These are phyloP conservation scores for Strix uralensis DNA, from an alignment of 2,113 vertebrate species.

Conservation along the genomic window DNA sequence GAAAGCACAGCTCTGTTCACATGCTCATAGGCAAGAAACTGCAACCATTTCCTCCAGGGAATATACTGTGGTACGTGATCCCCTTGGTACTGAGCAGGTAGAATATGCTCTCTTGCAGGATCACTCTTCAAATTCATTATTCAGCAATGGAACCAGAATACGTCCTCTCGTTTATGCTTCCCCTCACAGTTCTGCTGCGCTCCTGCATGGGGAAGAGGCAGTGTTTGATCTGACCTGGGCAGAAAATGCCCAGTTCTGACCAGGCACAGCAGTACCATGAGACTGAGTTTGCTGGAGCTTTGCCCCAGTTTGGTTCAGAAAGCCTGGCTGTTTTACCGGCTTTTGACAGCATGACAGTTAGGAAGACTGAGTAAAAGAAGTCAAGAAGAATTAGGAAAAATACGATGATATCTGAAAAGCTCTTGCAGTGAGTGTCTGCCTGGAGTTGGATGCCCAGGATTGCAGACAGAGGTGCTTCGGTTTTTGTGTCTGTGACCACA, in stretches of 20 bases:
- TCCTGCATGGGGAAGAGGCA: rapidly evolving
- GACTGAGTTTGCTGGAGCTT: rapidly evolving
- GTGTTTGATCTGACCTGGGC: background rate
- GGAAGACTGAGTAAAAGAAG: background rate
- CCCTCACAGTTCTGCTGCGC: background rate
- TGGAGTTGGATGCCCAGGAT: background rate
- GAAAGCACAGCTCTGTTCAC: background rate
- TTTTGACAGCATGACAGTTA: background rate
- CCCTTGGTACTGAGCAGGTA: background rate
- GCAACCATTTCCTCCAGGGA: background rate
- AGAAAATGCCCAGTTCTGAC: background rate
- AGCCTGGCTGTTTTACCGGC: background rate
- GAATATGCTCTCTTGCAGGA: background rate
- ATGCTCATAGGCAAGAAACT: background rate
- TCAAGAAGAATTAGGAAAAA: background rate
- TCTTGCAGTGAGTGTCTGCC: background rate
- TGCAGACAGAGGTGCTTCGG: background rate
- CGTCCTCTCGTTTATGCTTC: background rate
- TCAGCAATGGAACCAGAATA: background rate
- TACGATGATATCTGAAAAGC: background rate
- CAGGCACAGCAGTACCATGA: rapidly evolving
- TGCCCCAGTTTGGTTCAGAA: background rate
- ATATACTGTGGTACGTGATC: background rate
- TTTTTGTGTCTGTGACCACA: background rate
- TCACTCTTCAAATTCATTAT: background rate